Conservation (phyloP, 2,797 vertebrate genomes). For the Phalloptychus januarius region DNA sequence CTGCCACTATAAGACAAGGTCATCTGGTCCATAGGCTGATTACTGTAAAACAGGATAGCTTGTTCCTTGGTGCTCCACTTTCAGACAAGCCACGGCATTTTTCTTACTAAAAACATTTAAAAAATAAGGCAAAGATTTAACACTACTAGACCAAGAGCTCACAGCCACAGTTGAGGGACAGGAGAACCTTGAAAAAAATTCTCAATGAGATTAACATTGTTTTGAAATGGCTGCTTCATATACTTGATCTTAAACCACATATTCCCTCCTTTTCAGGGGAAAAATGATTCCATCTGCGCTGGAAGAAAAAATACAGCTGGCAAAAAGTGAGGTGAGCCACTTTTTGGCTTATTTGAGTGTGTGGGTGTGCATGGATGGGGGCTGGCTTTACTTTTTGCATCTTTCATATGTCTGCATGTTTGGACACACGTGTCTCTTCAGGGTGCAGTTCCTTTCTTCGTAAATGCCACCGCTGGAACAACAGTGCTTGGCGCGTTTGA, state of each 20-base stretch:
- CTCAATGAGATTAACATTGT: background rate
- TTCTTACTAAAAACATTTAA: background rate
- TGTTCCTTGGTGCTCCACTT: background rate
- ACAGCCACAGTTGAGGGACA: background rate
- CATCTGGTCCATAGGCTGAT: background rate
- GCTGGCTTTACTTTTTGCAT: background rate
- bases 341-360: background rate
- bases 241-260: background rate
- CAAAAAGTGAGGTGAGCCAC: constrained; percentile 82
- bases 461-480: constrained; percentile 85
- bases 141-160: background rate
- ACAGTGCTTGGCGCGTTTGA: constrained; percentile 87
- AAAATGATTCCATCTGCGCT: constrained; percentile 89
- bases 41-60: background rate
- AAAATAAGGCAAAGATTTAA: background rate
- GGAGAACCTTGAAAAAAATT: too few species aligned
- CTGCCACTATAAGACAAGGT: background rate
- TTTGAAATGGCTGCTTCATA: background rate
- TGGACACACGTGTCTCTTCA: constrained; percentile 48
- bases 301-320: constrained; percentile 82
- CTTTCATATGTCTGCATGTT: background rate
- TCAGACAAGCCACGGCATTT: background rate
- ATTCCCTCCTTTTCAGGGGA: constrained; percentile 81
- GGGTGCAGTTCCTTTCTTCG: constrained; percentile 85
- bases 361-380: too few species aligned